Percentiles rank a stretch among this genome's conserved stretches.
Evolutionary conservation across 2,797 vertebrate genomes (phyloP).

Genomic region (Rachycentron canadum): DNA sequence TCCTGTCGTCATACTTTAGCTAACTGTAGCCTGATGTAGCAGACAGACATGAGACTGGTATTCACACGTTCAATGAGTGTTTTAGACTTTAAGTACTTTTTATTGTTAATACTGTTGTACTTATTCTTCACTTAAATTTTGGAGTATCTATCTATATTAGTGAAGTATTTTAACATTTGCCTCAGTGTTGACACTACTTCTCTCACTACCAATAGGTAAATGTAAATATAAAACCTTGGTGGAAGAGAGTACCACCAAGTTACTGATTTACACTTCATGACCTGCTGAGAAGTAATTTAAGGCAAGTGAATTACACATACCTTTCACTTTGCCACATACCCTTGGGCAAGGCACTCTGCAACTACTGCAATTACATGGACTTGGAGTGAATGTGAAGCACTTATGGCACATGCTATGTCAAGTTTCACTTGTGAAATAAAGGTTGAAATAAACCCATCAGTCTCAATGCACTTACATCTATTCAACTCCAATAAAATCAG

Average conservation of each 20-base stretch:
- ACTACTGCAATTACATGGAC: constrained; percentile 2
- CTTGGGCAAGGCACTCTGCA: constrained; percentile 26
- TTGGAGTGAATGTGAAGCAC: constrained; percentile 11
- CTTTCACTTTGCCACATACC: constrained; percentile 15
- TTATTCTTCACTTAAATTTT: not conserved
- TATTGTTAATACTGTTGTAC: not conserved
- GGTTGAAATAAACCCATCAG: not conserved
- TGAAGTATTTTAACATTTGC: not conserved
- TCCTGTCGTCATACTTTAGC: not conserved
- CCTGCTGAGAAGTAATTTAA: constrained; percentile 16
- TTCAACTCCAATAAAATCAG: constrained; percentile 8
- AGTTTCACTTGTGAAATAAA: constrained; percentile 23
- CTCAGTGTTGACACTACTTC: not conserved
- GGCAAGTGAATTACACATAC: constrained; percentile 20
- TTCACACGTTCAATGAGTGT: not conserved
- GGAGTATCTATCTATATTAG: not conserved
- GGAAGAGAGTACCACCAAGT: not conserved
- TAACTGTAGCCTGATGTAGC: no score
- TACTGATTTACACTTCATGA: constrained; percentile 4
- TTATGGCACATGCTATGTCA: constrained; percentile 11
- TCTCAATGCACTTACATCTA: not conserved
- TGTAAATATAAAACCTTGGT: not conserved
- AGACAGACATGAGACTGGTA: not conserved
- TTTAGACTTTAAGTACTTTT: not conserved
- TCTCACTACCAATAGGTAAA: not conserved